phyloP scores from a whole-genome alignment of 1,140 invertebrate genomes.

The Hetaerina americana region DNA sequence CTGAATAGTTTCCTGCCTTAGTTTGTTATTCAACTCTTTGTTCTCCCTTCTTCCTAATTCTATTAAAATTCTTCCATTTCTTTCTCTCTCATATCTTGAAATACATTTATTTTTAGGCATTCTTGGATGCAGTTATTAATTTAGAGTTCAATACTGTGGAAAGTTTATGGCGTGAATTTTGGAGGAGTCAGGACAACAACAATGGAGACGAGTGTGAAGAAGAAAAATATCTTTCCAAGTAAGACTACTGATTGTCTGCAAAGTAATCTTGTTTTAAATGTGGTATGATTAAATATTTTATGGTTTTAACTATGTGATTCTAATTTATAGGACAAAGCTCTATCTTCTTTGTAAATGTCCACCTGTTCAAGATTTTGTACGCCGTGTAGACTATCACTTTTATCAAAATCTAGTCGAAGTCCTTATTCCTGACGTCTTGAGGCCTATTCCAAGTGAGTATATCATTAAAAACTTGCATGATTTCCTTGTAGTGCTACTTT shows the following conservation, averaged over 20 bases:
- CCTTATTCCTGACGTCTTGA: slow-evolving; percentile 88
- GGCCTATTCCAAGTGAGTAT: slow-evolving; percentile 76
- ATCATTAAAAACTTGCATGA: too few species aligned
- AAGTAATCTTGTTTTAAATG: too few species aligned
- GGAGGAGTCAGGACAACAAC: slow-evolving; percentile 69
- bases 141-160: slow-evolving; percentile 83
- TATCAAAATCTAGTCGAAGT: slow-evolving; percentile 94
- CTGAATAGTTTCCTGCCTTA: too few species aligned
- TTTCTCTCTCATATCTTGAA: too few species aligned
- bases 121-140: slow-evolving; percentile 84
- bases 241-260: slow-evolving; percentile 19
- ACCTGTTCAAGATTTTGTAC: slow-evolving; percentile 55
- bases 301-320: too few species aligned
- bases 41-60: too few species aligned
- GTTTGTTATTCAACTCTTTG: too few species aligned
- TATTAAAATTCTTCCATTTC: too few species aligned
- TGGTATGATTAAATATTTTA: too few species aligned
- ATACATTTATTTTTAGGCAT: slow-evolving; percentile 38
- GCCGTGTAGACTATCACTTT: slow-evolving; percentile 77
- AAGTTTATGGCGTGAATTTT: slow-evolving; percentile 83
- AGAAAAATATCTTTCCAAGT: slow-evolving; percentile 61
- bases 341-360: slow-evolving; percentile 41
- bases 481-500: too few species aligned
- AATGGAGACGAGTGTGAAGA: slow-evolving; percentile 61
- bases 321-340: slow-evolving; percentile 38